Base-by-base conservation (phyloP, 2,797 vertebrate genomes). In the Malacoctenus gilli region DNA sequence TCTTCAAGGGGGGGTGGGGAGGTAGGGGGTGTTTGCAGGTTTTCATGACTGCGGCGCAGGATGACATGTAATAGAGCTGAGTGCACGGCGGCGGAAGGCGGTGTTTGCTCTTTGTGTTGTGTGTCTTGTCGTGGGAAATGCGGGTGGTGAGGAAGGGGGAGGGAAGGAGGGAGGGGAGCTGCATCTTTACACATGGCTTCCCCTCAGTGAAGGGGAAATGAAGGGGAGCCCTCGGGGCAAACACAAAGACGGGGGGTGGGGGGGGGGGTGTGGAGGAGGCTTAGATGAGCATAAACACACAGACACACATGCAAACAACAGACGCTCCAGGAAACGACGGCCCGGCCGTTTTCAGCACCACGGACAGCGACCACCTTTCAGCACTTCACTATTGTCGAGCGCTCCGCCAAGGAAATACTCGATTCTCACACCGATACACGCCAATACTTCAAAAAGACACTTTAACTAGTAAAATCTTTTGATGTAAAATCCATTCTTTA, bases 211-310 rank as follows among this genome's bases (percentile, higher is more conserved):
- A 82, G 79, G 60, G 56, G 56, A 72, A 80, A 81, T 67, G 64
- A 78, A 85, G 83, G 77, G 62, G 75, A 74, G 80, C 72, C 80
- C 82, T 78, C 58, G 1, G 82, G 86, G 85, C 72, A 76, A 77
- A 80, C 79, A 74, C 75, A 73, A 72, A 85, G 75, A 66, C 79
- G 62, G 79, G 72, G 69, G 72, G 55, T 74, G 68, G 56, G 50
- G 56, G 62, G 79, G 72, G 69, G 72, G 55, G 74, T 71, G 56
- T 52, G 56, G 68, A 57, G 42, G 69, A 68, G 71, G 55, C 69
- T 77, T 51, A 52, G 59, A 76, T 46, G 68, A 76, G 63, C 50
- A 52, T 47, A 57, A 62, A 83, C 36, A 75, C 72, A 80, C 40
- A 72, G 1, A 46, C 20, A 19, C 43, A 56, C 49, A 54, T 35